Percentiles rank a stretch among this genome's conserved stretches.
Evolutionary conservation across 2,888 invertebrate genomes (phyloP).

Genomic region (Lithophane socia): DNA sequence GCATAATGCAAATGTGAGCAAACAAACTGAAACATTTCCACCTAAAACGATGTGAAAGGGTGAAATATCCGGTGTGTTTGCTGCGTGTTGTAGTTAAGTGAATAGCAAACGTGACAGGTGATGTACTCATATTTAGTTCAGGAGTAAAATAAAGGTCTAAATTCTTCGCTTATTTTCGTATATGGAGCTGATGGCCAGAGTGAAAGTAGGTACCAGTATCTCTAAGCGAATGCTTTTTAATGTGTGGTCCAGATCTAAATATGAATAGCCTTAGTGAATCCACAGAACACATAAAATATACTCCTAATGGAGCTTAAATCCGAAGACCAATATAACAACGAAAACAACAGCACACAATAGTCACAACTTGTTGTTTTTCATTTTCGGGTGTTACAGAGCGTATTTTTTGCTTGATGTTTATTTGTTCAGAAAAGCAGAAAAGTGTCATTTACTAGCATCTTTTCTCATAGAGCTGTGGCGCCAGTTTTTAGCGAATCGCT

Average conservation of each 20-base stretch:
- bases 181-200: no score
- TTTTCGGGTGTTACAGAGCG: not conserved
- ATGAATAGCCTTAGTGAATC: no score
- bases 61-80: conserved; percentile 63
- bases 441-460: conserved; percentile 12
- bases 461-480: not conserved
- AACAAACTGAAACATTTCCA: conserved; percentile 61
- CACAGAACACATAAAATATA: no score
- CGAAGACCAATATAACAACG: not conserved
- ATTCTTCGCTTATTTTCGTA: not conserved
- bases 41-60: conserved; percentile 60
- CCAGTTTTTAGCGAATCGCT: conserved; percentile 25
- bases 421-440: conserved; percentile 35
- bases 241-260: no score
- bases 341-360: not conserved
- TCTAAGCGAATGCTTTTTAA: no score
- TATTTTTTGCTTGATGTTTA: conserved; percentile 20
- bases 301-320: not conserved
- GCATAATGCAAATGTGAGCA: conserved; percentile 65
- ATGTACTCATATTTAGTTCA: conserved; percentile 46
- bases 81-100: conserved; percentile 62
- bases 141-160: not conserved
- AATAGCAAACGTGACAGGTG: conserved; percentile 59
- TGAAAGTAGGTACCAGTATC: no score
- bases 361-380: conserved; percentile 4